Conservation (phyloP, 2,797 vertebrate genomes). For the Myotis pilosus region DNA sequence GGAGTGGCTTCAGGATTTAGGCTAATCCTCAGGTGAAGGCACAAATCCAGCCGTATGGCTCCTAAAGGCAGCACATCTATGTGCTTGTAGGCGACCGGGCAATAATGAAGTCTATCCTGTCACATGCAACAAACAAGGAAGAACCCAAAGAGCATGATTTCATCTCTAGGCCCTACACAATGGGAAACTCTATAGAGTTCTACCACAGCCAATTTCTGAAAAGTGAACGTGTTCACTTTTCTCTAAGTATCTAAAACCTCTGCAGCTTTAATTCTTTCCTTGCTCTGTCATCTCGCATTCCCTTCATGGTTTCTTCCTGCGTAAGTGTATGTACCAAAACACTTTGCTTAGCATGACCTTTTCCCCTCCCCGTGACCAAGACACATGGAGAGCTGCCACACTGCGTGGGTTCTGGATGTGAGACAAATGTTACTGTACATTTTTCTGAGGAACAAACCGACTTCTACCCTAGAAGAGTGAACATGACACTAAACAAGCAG, state of each 20-base stretch:
- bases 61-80: not conserved
- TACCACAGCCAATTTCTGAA: not conserved
- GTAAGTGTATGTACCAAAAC: not conserved
- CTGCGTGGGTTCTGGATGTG: not conserved
- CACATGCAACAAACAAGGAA: not conserved
- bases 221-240: not conserved
- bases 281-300: not conserved
- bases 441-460: conserved; percentile 56
- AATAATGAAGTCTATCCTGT: not conserved
- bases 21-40: not conserved
- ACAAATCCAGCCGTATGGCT: not conserved
- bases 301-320: not conserved
- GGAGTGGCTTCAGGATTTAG: conserved; percentile 1
- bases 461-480: conserved; percentile 53
- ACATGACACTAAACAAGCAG: conserved; percentile 51
- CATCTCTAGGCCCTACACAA: not conserved
- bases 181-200: not conserved
- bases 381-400: conserved; percentile 1
- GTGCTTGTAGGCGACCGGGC: not conserved
- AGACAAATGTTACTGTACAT: conserved; percentile 70
- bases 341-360: not conserved
- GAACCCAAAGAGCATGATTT: not conserved
- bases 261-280: not conserved
- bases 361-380: not conserved
- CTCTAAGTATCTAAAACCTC: not conserved